Conservation (phyloP, 35 echinoderm and acorn worm species). For the Amphiura filiformis region DNA sequence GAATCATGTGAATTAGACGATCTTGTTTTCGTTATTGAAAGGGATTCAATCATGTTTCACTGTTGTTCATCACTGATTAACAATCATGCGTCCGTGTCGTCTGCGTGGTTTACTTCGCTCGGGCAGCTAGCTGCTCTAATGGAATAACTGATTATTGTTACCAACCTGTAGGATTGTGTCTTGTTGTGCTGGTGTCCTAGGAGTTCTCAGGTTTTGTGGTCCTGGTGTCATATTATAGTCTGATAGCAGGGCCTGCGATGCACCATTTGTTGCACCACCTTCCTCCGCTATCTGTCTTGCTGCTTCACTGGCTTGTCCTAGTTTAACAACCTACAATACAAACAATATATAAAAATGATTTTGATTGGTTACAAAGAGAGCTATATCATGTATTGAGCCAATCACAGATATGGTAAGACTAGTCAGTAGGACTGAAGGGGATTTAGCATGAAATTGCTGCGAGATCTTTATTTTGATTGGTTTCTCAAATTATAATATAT, state of each 20-base stretch:
- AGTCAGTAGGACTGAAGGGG: too few species aligned
- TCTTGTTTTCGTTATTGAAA: too few species aligned
- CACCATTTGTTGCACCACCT: constrained; percentile 59
- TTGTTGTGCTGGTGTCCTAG: constrained; percentile 71
- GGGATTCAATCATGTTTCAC: too few species aligned
- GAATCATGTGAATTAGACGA: too few species aligned
- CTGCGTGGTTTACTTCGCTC: too few species aligned
- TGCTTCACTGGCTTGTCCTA: constrained; percentile 94
- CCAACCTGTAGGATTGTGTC: constrained; percentile 86
- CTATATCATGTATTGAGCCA: too few species aligned
- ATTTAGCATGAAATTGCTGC: background rate
- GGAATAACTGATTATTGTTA: background rate
- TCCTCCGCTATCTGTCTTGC: constrained; percentile 78
- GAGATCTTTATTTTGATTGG: background rate
- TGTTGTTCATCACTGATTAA: too few species aligned
- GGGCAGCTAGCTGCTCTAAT: too few species aligned
- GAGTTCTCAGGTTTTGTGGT: constrained; percentile 66
- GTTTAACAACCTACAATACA: constrained; percentile 74
- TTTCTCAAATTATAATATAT: background rate
- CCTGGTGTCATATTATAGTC: constrained; percentile 88
- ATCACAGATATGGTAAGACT: too few species aligned
- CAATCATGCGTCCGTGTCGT: too few species aligned
- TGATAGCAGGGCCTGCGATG: constrained; percentile 83
- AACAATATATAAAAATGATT: constrained; percentile 28
- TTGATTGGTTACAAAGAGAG: too few species aligned